These are phyloP conservation scores for Centropus unirufus DNA, from an alignment of 2,113 vertebrate species.

Conservation along the genomic window DNA sequence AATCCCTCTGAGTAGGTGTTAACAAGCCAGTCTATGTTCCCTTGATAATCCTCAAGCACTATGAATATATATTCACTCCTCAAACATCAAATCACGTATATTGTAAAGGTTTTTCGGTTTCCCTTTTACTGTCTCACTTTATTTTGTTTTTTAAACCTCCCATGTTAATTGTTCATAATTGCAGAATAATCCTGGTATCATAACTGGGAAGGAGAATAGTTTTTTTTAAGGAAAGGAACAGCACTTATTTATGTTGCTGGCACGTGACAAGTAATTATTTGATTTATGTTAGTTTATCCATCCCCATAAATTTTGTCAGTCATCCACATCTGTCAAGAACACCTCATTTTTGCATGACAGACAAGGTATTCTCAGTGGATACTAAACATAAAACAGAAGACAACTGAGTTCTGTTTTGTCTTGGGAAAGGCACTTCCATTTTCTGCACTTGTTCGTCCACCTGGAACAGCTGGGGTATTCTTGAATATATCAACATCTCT, in stretches of 20 bases:
- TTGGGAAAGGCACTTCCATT: neutral
- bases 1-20: constrained; percentile 39
- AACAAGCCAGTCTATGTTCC: constrained; percentile 31
- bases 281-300: neutral
- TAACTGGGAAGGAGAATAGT: neutral
- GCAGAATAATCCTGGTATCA: neutral
- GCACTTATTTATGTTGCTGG: neutral
- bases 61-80: neutral
- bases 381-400: neutral
- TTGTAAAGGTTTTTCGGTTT: neutral
- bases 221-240: neutral
- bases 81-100: neutral
- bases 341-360: neutral
- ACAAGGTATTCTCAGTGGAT: neutral
- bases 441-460: neutral
- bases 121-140: neutral
- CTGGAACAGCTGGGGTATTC: neutral
- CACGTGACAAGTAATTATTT: neutral
- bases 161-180: neutral
- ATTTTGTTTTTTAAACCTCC: neutral
- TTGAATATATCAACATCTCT: neutral
- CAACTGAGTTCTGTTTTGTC: neutral
- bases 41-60: neutral
- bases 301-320: neutral
- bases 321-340: neutral